Percentiles rank a stretch among this genome's conserved stretches.
Conservation (phyloP, 2,797 vertebrate species). For the Telmatherina bonti region DNA sequence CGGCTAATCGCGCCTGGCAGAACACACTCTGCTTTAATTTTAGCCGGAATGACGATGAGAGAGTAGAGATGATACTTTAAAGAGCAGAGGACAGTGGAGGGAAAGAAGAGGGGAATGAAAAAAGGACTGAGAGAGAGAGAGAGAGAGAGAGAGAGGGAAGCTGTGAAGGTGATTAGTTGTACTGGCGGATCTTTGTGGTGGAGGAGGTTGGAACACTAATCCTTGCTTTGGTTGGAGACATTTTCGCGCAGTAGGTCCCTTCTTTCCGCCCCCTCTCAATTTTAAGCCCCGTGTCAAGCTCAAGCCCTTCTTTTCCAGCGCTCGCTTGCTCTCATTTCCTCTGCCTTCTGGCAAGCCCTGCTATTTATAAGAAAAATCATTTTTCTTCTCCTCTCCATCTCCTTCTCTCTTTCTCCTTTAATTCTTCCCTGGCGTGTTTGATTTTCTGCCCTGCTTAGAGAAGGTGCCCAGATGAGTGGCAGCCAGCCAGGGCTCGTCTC, state of each 20-base stretch:
- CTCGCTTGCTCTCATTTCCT: conserved; percentile 88
- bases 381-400: conserved; percentile 76
- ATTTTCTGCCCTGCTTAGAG: conserved; percentile 88
- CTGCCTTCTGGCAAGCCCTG: conserved; percentile 87
- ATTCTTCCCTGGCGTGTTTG: conserved; percentile 86
- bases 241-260: conserved; percentile 86
- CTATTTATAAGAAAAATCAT: conserved; percentile 89
- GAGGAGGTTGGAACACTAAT: conserved; percentile 88
- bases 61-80: conserved; percentile 78
- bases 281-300: conserved; percentile 90
- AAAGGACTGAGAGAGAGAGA: conserved; percentile 56
- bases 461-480: conserved; percentile 88
- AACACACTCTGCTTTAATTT: conserved; percentile 83
- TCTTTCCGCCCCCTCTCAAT: conserved; percentile 87
- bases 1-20: conserved; percentile 80
- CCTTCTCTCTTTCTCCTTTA: conserved; percentile 80
- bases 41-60: conserved; percentile 78
- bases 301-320: conserved; percentile 85
- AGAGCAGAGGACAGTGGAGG: conserved; percentile 69
- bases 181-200: conserved; percentile 85
- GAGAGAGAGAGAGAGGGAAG: conserved; percentile 50
- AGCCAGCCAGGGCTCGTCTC: conserved; percentile 79
- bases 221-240: conserved; percentile 87
- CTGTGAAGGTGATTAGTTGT: conserved; percentile 87
- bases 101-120: conserved; percentile 46